A percentile compares a stretch with the other conserved stretches of the same genome.
Evolutionary conservation across 2,113 vertebrate species (phyloP).

Genomic region (Syngnathus floridae): DNA sequence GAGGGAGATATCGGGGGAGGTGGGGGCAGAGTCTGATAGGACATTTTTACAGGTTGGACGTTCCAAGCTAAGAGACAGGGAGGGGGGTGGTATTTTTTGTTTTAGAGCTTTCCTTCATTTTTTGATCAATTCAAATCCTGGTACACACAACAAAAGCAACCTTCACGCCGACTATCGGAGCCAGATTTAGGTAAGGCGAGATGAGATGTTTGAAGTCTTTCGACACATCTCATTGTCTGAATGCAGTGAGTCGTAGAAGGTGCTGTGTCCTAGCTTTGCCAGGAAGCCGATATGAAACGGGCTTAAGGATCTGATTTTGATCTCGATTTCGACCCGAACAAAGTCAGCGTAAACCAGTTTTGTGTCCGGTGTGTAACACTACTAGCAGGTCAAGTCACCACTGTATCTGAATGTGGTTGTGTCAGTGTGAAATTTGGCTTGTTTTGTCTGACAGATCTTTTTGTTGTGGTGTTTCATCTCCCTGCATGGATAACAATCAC

Average conservation of each 20-base stretch:
- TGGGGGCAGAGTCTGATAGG: slow-evolving; percentile 23
- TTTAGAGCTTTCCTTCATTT: slow-evolving; percentile 14
- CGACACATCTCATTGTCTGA: no score
- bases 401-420: background rate
- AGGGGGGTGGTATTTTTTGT: slow-evolving; percentile 31
- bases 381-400: background rate
- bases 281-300: no score
- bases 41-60: slow-evolving; percentile 22
- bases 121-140: slow-evolving; percentile 2
- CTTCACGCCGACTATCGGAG: background rate
- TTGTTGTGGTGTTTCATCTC: no score
- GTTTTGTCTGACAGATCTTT: background rate
- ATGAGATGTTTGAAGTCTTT: background rate
- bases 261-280: no score
- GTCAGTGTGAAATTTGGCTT: background rate
- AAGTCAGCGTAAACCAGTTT: no score
- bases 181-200: background rate
- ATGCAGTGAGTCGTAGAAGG: no score
- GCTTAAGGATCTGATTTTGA: no score
- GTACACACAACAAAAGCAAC: background rate
- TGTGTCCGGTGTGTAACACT: no score
- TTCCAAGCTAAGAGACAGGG: slow-evolving; percentile 28
- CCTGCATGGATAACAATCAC: no score
- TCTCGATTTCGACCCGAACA: no score
- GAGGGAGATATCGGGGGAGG: slow-evolving; percentile 15